phyloP scores from a whole-genome alignment of 1,140 invertebrate species.

The Eurosta solidaginis region DNA sequence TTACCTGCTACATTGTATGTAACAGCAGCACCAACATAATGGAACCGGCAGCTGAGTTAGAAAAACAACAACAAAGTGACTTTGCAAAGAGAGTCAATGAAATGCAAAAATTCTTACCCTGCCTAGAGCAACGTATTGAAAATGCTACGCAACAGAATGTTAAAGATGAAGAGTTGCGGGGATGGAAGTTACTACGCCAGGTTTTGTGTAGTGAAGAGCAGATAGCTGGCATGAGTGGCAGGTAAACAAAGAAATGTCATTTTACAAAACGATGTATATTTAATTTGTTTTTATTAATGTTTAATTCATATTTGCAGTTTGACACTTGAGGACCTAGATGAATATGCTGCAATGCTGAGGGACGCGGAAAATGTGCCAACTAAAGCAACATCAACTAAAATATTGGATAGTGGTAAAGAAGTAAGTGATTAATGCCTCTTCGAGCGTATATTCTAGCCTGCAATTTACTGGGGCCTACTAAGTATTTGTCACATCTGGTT shows the following conservation, averaged over 20 bases:
- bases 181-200: neutral
- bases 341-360: neutral
- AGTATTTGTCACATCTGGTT: too few species aligned
- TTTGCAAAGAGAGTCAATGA: constrained; percentile 1
- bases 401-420: too few species aligned
- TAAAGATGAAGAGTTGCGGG: neutral
- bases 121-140: neutral
- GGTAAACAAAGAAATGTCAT: neutral
- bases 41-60: constrained; percentile 7
- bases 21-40: neutral
- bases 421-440: too few species aligned
- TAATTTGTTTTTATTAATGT: neutral
- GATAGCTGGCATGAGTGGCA: neutral
- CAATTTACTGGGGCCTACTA: too few species aligned
- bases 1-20: neutral
- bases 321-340: neutral
- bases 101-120: constrained; percentile 5
- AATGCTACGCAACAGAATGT: neutral
- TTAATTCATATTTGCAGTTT: neutral
- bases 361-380: neutral
- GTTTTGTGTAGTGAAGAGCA: neutral
- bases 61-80: neutral
- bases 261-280: neutral
- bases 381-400: too few species aligned
- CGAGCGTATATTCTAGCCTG: too few species aligned